These are phyloP conservation scores for Sipha flava DNA, from an alignment of 1,140 invertebrate species.

Conservation along the genomic window DNA sequence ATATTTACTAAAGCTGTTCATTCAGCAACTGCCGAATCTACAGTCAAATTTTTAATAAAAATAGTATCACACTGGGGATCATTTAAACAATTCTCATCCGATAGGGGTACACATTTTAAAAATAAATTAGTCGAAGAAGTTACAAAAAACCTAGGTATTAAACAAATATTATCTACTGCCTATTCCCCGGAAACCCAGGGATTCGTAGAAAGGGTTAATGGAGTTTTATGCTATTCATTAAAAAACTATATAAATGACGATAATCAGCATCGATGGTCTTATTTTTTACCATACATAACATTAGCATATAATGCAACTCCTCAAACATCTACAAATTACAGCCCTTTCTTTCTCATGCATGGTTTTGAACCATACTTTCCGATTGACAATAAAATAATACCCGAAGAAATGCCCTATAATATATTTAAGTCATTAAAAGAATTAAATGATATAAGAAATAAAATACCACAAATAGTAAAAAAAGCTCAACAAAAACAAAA, in stretches of 20 bases:
- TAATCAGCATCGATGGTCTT: neutral
- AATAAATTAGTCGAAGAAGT: neutral
- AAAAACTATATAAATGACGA: constrained; percentile 21
- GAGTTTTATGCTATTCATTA: neutral
- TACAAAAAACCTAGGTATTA: neutral
- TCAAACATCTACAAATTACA: neutral
- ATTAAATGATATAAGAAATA: neutral
- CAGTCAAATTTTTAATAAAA: neutral
- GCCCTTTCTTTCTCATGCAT: neutral
- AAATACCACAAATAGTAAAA: neutral
- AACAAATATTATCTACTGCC: neutral
- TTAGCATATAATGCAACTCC: neutral
- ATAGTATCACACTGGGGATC: neutral
- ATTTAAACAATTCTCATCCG: neutral
- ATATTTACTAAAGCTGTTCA: neutral
- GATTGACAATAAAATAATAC: neutral
- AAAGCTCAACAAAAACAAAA: neutral
- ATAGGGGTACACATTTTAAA: neutral
- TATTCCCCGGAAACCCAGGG: constrained; percentile 8
- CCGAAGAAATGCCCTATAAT: neutral
- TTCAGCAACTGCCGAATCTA: neutral
- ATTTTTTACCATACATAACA: neutral
- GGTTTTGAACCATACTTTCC: neutral
- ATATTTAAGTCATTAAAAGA: neutral
- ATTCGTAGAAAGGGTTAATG: neutral